Conservation (phyloP, 2,797 vertebrate genomes). For the Parambassis ranga region DNA sequence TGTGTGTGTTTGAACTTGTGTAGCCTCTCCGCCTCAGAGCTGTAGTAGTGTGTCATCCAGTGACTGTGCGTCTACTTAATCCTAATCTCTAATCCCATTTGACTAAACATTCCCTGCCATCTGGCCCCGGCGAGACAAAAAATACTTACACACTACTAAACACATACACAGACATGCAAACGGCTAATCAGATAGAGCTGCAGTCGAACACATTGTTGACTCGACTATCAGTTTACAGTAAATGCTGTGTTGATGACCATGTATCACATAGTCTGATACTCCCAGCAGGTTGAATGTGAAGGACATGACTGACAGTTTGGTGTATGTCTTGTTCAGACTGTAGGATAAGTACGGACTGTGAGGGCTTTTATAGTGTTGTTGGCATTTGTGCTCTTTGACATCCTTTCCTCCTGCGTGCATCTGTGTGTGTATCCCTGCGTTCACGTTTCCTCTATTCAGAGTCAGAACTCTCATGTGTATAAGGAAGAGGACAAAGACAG, state of each 20-base stretch:
- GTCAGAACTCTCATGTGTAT: conserved; percentile 24
- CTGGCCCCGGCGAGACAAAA: conserved; percentile 69
- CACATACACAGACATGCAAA: conserved; percentile 13
- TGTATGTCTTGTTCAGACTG: conserved; percentile 10
- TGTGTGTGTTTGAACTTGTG: conserved; percentile 4
- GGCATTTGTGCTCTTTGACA: conserved; percentile 13
- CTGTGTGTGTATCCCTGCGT: neutral
- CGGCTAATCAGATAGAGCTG: conserved; percentile 48
- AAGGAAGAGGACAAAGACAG: conserved; percentile 23
- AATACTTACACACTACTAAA: conserved; percentile 12
- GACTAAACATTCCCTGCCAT: conserved; percentile 81
- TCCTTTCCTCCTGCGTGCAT: conserved; percentile 7
- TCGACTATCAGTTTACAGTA: neutral
- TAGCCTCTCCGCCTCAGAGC: neutral
- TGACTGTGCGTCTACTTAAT: conserved; percentile 74
- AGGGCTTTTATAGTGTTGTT: too few species aligned
- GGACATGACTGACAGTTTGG: conserved; percentile 38
- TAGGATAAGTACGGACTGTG: too few species aligned
- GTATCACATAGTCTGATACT: conserved; percentile 35
- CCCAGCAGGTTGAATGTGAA: conserved; percentile 39
- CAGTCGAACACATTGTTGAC: conserved; percentile 10
- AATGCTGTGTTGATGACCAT: too few species aligned
- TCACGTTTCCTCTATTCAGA: conserved; percentile 1
- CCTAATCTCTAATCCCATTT: conserved; percentile 84
- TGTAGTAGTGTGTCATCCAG: conserved; percentile 66